Conservation (phyloP, 2,797 vertebrate genomes). For the Megalops cyprinoides region DNA sequence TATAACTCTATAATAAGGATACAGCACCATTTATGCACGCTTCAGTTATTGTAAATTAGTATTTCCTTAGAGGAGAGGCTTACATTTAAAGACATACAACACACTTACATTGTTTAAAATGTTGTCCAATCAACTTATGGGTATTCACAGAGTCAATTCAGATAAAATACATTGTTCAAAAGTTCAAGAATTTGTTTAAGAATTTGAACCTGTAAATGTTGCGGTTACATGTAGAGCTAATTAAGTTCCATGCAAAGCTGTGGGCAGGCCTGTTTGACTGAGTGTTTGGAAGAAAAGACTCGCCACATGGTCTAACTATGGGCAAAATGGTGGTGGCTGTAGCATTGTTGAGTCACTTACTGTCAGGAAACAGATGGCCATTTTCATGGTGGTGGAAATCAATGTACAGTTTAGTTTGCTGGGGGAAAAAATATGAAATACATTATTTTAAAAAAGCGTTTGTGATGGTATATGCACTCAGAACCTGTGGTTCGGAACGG, state of each 20-base stretch:
- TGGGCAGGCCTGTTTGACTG: constrained; percentile 4
- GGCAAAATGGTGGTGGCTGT: not conserved
- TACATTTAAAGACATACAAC: no score
- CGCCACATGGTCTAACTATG: not conserved
- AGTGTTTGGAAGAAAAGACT: not conserved
- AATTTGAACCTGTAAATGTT: not conserved
- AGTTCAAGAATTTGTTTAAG: not conserved
- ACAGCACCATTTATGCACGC: no score
- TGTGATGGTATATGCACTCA: not conserved
- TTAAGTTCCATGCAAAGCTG: not conserved
- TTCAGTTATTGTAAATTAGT: no score
- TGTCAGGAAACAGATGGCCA: not conserved
- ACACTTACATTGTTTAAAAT: not conserved
- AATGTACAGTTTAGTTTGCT: not conserved
- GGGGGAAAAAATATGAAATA: not conserved
- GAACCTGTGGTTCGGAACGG: no score
- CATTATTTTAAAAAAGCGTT: not conserved
- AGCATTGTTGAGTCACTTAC: constrained; percentile 15
- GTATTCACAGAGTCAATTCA: not conserved
- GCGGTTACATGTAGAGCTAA: not conserved
- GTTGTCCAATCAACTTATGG: not conserved
- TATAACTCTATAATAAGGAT: no score
- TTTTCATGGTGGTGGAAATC: not conserved
- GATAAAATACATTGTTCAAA: not conserved
- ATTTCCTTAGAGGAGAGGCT: no score